These are phyloP conservation scores for Oxyruncus cristatus DNA, from an alignment of 2,113 vertebrate genomes.

Conservation along the genomic window DNA sequence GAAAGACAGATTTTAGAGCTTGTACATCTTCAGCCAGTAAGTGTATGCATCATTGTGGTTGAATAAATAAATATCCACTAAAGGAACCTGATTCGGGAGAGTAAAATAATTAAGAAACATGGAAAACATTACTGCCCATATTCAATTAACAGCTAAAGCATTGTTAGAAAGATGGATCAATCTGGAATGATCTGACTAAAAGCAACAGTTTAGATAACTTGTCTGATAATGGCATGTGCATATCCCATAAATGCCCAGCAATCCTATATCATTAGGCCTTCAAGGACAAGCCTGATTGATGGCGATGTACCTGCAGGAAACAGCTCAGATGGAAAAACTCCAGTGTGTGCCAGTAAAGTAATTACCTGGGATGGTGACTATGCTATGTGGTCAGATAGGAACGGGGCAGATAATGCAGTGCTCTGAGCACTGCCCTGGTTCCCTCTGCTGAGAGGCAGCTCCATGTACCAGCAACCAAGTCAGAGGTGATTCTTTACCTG, in stretches of 20 bases:
- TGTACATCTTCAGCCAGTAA: background rate
- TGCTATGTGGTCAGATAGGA: background rate
- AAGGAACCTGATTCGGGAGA: conserved; percentile 50
- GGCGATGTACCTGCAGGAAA: conserved; percentile 53
- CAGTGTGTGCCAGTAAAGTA: conserved; percentile 26
- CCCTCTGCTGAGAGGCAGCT: background rate
- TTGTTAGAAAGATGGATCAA: conserved; percentile 51
- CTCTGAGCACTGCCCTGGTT: background rate
- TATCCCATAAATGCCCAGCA: conserved; percentile 13
- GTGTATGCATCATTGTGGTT: conserved; percentile 36
- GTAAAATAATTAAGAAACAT: conserved; percentile 67
- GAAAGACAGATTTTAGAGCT: conserved; percentile 24
- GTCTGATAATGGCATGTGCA: conserved; percentile 46
- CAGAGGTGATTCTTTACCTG: background rate
- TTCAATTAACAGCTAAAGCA: conserved; percentile 59
- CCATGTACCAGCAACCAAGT: background rate
- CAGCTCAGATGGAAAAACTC: conserved; percentile 39
- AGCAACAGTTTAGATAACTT: conserved; percentile 64
- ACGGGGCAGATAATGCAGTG: background rate
- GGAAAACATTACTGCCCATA: conserved; percentile 51
- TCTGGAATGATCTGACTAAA: conserved; percentile 47
- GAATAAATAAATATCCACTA: conserved; percentile 64
- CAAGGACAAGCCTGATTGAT: conserved; percentile 48
- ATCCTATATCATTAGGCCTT: conserved; percentile 36
- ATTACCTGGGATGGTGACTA: conserved; percentile 27